Conservation (phyloP, 2,797 vertebrate species). For the Petrocephalus schoutedeni region DNA sequence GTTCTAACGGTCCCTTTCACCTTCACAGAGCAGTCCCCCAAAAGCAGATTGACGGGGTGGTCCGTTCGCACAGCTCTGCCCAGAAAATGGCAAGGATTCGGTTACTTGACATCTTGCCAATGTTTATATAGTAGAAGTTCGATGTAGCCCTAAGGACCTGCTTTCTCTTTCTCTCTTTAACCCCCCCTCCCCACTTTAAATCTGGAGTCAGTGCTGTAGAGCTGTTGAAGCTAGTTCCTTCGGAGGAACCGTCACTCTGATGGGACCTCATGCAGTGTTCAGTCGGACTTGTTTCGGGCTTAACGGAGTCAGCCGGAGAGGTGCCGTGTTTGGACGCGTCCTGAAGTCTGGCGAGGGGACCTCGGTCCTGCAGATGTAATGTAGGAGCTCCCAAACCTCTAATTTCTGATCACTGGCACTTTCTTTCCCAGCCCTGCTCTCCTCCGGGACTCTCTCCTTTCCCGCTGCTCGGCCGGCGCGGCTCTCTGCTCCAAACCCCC, state of each 20-base stretch:
- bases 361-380: conserved; percentile 57
- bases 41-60: conserved; percentile 81
- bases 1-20: conserved; percentile 74
- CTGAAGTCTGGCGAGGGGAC: conserved; percentile 64
- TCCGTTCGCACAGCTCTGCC: conserved; percentile 71
- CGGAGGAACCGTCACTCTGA: conserved; percentile 75
- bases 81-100: conserved; percentile 79
- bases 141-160: conserved; percentile 80
- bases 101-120: conserved; percentile 88
- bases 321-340: conserved; percentile 48
- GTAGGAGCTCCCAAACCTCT: conserved; percentile 59
- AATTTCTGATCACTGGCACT: conserved; percentile 49
- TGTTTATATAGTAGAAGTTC: conserved; percentile 87
- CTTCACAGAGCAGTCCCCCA: conserved; percentile 81
- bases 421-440: conserved; percentile 35
- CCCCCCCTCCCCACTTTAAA: conserved; percentile 62
- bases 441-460: conserved; percentile 42
- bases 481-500: not conserved
- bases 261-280: conserved; percentile 96
- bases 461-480: conserved; percentile 34
- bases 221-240: conserved; percentile 70
- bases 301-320: conserved; percentile 47
- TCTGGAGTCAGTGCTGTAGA: conserved; percentile 81
- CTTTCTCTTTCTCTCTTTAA: conserved; percentile 36
- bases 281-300: conserved; percentile 62